These are phyloP conservation scores for Sipha maydis DNA, from an alignment of 2,888 invertebrate genomes.

Conservation along the genomic window DNA sequence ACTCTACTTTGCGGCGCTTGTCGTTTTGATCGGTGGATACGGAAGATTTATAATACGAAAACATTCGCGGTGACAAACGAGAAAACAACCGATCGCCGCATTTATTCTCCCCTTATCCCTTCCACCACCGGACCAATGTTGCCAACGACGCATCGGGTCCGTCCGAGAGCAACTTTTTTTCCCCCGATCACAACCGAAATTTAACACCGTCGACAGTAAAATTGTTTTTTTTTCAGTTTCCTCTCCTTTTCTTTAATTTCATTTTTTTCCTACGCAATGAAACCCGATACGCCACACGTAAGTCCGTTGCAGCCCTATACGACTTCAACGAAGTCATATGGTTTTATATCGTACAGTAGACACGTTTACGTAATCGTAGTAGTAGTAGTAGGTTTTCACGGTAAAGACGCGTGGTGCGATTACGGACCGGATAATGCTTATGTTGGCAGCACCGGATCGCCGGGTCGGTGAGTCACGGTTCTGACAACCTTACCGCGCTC, in stretches of 20 bases:
- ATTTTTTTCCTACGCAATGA: neutral
- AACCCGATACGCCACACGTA: neutral
- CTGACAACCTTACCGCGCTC: too few species aligned
- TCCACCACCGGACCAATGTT: neutral
- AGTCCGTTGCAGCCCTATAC: neutral
- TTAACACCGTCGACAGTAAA: neutral
- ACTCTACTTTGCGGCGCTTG: neutral
- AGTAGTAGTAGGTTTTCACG: neutral
- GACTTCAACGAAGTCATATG: neutral
- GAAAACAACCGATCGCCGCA: slow-evolving; percentile 52
- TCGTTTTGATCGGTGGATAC: neutral
- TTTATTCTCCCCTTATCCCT: neutral
- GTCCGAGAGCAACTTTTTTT: neutral
- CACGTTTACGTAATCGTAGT: neutral
- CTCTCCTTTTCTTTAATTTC: neutral
- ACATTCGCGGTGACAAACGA: slow-evolving; percentile 27
- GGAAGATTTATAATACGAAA: neutral
- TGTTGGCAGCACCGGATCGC: neutral
- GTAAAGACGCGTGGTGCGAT: neutral
- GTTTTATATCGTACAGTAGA: neutral
- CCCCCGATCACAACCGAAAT: neutral
- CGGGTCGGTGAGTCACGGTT: neutral
- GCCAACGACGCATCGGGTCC: slow-evolving; percentile 25
- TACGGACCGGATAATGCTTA: neutral
- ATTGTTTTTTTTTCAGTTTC: neutral